phyloP scores from a whole-genome alignment of 2,797 vertebrate species.

The Eupleurogrammus muticus region DNA sequence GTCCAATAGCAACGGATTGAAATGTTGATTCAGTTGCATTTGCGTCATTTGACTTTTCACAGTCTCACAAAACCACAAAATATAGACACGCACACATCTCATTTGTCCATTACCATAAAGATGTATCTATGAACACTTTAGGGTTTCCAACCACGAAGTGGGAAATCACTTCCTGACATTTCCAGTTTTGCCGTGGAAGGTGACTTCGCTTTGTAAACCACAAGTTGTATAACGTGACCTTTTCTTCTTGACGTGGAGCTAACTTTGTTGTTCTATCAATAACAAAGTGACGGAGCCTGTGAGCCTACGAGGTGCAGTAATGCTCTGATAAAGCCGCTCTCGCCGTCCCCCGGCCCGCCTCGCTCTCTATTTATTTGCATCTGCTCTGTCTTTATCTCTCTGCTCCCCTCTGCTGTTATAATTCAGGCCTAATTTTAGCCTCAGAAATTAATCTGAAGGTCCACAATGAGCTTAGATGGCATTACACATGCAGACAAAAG shows the following conservation, averaged over 20 bases:
- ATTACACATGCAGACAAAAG: slow-evolving; percentile 82
- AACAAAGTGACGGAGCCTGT: slow-evolving; percentile 44
- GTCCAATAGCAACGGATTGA: neutral
- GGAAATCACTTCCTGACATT: slow-evolving; percentile 45
- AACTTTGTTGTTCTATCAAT: slow-evolving; percentile 61
- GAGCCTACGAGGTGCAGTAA: slow-evolving; percentile 60
- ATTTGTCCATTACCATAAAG: neutral
- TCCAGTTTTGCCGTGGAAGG: slow-evolving; percentile 12
- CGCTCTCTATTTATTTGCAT: slow-evolving; percentile 50
- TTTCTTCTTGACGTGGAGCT: slow-evolving; percentile 54
- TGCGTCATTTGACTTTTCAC: neutral
- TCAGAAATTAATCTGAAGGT: slow-evolving; percentile 78
- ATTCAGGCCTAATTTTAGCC: slow-evolving; percentile 67
- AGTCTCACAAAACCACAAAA: slow-evolving; percentile 1
- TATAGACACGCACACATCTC: neutral
- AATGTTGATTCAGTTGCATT: neutral
- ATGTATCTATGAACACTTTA: neutral
- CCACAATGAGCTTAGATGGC: slow-evolving; percentile 81
- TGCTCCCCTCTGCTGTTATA: slow-evolving; percentile 51
- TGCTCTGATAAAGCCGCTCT: slow-evolving; percentile 59
- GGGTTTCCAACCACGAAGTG: neutral
- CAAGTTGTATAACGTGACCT: slow-evolving; percentile 63
- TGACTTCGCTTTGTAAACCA: slow-evolving; percentile 38
- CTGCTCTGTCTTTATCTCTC: slow-evolving; percentile 52
- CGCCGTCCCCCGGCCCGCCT: slow-evolving; percentile 43